Evolutionary conservation across 2,113 vertebrate species (phyloP).

Genomic region (Panurus biarmicus): DNA sequence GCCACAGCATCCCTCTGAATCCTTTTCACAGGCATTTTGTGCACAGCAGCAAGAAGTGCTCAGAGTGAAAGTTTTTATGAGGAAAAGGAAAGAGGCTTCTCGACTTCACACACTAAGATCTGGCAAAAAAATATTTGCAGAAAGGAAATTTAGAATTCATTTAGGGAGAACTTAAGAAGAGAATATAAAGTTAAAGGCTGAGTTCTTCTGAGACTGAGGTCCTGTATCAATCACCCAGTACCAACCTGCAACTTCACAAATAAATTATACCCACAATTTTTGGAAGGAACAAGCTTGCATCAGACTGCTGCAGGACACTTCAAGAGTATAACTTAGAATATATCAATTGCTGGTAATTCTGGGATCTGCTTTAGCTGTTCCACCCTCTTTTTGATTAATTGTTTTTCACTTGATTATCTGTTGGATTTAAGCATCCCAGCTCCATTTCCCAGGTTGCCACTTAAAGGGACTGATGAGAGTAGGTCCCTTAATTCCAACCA

Average conservation of each 20-base stretch:
- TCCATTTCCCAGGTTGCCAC: background rate
- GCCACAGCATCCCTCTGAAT: background rate
- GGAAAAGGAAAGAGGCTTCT: background rate
- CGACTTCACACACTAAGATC: background rate
- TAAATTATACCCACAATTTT: background rate
- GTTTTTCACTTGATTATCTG: background rate
- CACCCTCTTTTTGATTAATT: background rate
- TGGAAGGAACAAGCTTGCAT: rapidly evolving
- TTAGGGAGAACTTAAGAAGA: background rate
- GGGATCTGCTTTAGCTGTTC: background rate
- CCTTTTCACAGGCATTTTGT: background rate
- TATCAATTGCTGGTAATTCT: background rate
- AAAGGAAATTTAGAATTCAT: background rate
- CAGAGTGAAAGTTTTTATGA: background rate
- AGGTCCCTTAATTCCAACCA: background rate
- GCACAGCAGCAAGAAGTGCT: background rate
- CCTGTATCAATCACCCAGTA: background rate
- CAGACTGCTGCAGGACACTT: background rate
- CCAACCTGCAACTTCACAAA: background rate
- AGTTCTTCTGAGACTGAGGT: background rate
- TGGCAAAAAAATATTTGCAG: background rate
- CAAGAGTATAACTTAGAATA: background rate
- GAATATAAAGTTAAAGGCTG: background rate
- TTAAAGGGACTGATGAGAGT: background rate
- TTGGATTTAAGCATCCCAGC: background rate